Evolutionary conservation across 2,888 invertebrate genomes (phyloP).

Genomic region (Sarcophaga variegata): DNA sequence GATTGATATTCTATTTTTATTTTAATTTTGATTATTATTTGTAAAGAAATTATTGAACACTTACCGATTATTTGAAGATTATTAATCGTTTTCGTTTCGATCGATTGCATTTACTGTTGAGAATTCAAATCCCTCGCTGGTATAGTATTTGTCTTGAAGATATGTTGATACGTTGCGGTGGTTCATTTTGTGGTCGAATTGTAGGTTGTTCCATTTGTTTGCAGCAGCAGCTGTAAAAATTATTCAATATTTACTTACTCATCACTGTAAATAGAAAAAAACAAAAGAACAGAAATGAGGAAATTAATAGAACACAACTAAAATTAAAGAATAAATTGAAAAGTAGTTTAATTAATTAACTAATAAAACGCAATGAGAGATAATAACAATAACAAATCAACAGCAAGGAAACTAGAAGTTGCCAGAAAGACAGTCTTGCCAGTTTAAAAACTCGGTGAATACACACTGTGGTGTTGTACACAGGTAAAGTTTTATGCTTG

Average conservation of each 20-base stretch:
- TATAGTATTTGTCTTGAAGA: neutral
- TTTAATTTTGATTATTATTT: neutral
- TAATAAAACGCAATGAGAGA: neutral
- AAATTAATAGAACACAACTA: neutral
- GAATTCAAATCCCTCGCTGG: conserved; percentile 5
- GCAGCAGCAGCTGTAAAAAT: conserved; percentile 32
- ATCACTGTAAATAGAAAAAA: conserved; percentile 74
- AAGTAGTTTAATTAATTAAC: too few relatives aligned
- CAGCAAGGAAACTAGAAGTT: too few relatives aligned
- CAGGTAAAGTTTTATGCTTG: too few relatives aligned
- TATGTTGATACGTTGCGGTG: neutral
- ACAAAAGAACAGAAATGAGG: conserved; percentile 41
- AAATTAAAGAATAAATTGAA: too few relatives aligned
- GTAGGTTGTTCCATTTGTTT: neutral
- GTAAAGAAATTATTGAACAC: conserved; percentile 2
- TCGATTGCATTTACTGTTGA: neutral
- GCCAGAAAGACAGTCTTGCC: too few relatives aligned
- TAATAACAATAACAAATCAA: too few relatives aligned
- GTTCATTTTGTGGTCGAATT: conserved; percentile 59
- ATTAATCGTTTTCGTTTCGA: neutral
- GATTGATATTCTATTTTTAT: neutral
- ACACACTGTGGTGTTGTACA: too few relatives aligned
- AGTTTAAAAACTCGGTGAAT: too few relatives aligned
- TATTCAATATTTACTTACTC: conserved; percentile 74
- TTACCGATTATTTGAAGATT: conserved; percentile 12